These are phyloP conservation scores for Gobius niger DNA, from an alignment of 2,113 vertebrate species.

Conservation along the genomic window DNA sequence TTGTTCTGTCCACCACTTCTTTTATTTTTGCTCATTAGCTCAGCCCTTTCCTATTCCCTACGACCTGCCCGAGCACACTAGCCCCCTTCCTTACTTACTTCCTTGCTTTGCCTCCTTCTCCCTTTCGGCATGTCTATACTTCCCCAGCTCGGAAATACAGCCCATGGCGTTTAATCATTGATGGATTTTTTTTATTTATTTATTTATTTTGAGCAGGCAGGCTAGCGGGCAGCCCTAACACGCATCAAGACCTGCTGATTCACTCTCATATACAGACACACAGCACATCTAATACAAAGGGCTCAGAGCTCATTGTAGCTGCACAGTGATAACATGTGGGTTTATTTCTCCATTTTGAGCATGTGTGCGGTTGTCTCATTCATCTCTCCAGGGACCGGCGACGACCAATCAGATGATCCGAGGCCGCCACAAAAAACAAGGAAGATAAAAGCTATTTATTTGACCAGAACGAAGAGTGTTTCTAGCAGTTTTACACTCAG, in stretches of 20 bases:
- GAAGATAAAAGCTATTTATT: constrained; percentile 60
- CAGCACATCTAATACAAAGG: background rate
- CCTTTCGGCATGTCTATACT: constrained; percentile 57
- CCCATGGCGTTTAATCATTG: constrained; percentile 74
- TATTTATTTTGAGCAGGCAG: constrained; percentile 49
- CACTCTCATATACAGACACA: constrained; percentile 54
- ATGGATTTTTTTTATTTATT: constrained; percentile 57
- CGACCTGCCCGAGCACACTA: constrained; percentile 16
- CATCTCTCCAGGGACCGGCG: constrained; percentile 41
- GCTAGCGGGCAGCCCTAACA: constrained; percentile 66
- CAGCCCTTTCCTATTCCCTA: constrained; percentile 35
- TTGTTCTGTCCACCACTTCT: constrained; percentile 22
- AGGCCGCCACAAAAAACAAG: constrained; percentile 53
- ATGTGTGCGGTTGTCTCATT: constrained; percentile 25
- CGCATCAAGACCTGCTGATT: constrained; percentile 73
- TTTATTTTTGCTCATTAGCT: constrained; percentile 51
- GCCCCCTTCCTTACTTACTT: background rate
- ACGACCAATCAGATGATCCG: constrained; percentile 50
- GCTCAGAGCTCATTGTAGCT: background rate
- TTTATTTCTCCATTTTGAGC: constrained; percentile 9
- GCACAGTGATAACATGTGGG: constrained; percentile 39
- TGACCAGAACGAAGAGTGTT: constrained; percentile 59
- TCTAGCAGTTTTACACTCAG: constrained; percentile 39
- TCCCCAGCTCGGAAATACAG: constrained; percentile 65
- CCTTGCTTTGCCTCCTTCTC: background rate